Conservation (phyloP, 2,888 invertebrate species). For the Apodemia duryi region DNA sequence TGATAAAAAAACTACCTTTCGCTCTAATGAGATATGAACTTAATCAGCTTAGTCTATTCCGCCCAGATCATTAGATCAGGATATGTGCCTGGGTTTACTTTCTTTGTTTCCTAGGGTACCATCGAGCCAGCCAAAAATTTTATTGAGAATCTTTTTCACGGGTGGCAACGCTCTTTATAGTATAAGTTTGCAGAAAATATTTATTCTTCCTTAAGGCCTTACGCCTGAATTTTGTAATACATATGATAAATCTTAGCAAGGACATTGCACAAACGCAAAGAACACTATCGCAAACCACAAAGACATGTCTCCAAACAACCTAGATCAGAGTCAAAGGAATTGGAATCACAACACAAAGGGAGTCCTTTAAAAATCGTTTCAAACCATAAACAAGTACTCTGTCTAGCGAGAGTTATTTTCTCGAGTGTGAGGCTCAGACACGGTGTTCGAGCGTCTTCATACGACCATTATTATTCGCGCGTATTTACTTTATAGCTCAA, state of each 20-base stretch:
- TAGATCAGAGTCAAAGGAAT: slow-evolving; percentile 23
- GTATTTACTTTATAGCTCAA: slow-evolving; percentile 7
- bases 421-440: slow-evolving; percentile 16
- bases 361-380: slow-evolving; percentile 31
- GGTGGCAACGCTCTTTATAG: no score
- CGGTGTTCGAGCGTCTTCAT: slow-evolving; percentile 10
- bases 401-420: slow-evolving; percentile 23
- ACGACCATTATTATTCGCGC: slow-evolving; percentile 1
- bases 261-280: not conserved
- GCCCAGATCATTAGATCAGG: no score
- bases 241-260: not conserved
- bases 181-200: no score
- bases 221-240: not conserved
- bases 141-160: no score
- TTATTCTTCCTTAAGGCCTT: no score
- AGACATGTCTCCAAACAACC: not conserved
- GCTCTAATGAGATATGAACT: no score
- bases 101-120: no score
- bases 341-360: slow-evolving; percentile 28
- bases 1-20: no score
- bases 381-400: slow-evolving; percentile 29
- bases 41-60: no score
- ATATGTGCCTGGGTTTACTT: no score
- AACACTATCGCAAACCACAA: not conserved
- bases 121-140: no score